phyloP scores from a whole-genome alignment of 2,113 vertebrate species.

The Datnioides undecimradiatus region DNA sequence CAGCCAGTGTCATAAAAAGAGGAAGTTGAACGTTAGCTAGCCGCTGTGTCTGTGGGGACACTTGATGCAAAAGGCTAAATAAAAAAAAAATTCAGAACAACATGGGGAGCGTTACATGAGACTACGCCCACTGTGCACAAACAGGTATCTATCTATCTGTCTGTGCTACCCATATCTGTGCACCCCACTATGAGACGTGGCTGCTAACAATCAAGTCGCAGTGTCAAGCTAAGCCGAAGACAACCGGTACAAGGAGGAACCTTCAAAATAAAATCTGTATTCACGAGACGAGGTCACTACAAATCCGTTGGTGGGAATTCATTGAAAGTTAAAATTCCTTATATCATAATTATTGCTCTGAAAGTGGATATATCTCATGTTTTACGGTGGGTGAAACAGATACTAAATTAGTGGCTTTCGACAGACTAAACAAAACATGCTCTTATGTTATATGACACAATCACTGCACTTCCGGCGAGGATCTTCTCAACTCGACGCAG shows the following conservation, averaged over 20 bases:
- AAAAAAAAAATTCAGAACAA: too few species aligned
- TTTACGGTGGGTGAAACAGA: background rate
- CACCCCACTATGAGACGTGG: conserved; percentile 41
- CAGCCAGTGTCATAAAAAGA: background rate
- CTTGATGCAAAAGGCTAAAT: background rate
- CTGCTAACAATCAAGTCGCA: background rate
- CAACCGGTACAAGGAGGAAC: accelerated
- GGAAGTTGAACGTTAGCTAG: conserved; percentile 57
- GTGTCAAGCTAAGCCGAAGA: background rate
- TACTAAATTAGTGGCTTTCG: background rate
- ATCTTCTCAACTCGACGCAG: background rate
- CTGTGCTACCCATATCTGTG: background rate
- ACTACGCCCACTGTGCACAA: accelerated
- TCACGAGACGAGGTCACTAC: too few species aligned
- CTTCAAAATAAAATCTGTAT: conserved; percentile 30
- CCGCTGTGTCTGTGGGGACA: background rate
- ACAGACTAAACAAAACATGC: background rate
- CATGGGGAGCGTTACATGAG: accelerated
- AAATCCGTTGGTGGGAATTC: background rate
- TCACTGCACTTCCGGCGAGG: background rate
- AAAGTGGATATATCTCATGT: background rate
- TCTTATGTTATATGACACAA: background rate
- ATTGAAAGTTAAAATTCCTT: accelerated
- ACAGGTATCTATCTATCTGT: accelerated
- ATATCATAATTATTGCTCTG: accelerated